Conservation (phyloP, 2,888 invertebrate genomes). For the Herminia tarsipennalis region DNA sequence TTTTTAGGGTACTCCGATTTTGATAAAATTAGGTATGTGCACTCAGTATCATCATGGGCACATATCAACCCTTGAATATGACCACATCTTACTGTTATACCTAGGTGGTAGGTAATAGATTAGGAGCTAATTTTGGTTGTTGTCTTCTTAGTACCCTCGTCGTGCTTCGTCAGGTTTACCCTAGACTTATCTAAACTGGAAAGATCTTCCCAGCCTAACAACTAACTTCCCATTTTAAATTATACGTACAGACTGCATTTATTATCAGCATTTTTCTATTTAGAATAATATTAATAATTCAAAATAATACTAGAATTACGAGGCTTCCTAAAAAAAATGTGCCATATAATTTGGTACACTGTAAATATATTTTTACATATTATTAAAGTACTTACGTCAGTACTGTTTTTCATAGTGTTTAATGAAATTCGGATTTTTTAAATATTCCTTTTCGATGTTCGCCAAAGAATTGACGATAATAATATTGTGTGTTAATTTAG, state of each 20-base stretch:
- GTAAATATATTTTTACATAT: constrained; percentile 48
- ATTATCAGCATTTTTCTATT: constrained; percentile 41
- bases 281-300: constrained; percentile 20
- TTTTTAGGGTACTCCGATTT: too few relatives aligned
- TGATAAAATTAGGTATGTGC: too few relatives aligned
- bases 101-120: too few relatives aligned
- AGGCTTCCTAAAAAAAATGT: constrained; percentile 30
- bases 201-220: background rate
- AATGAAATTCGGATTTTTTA: constrained; percentile 23
- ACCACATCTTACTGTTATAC: too few relatives aligned
- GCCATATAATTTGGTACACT: constrained; percentile 43
- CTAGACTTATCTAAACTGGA: background rate
- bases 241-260: constrained; percentile 47
- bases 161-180: background rate
- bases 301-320: constrained; percentile 6
- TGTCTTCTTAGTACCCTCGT: too few relatives aligned
- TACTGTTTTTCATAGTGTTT: constrained; percentile 26
- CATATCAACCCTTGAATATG: too few relatives aligned
- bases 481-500: constrained; percentile 42
- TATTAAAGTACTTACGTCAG: constrained; percentile 29
- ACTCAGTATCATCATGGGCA: too few relatives aligned
- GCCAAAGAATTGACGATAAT: constrained; percentile 49
- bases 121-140: too few relatives aligned
- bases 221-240: background rate
- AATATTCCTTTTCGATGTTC: constrained; percentile 29